Base-by-base conservation (phyloP, 2,113 vertebrate species). In the Galemys pyrenaicus region DNA sequence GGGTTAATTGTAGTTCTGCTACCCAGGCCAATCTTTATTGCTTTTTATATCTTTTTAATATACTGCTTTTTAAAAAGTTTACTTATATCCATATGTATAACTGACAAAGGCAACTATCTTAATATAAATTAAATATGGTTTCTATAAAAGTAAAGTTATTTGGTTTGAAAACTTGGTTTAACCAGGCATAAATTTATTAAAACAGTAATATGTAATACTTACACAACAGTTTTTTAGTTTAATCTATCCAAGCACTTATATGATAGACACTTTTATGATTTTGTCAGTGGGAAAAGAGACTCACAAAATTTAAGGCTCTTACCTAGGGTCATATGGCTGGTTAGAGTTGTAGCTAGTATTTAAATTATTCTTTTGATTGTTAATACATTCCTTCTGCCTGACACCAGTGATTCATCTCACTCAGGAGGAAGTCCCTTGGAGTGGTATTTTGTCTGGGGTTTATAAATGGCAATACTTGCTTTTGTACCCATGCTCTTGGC, bases 381-480 rank as follows among this genome's bases (percentile, higher is more conserved):
- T 5, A 64, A 17, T 79, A 6, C 54, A 9, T 92, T 94, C 58
- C 49, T 87, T 89, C 71, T 26, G 41, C 73, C 6, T 84, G 84
- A 94, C 32, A 46, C 7, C 5, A 1, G 7, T 56, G 46, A 83
- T 64, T 51, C 19, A 24, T 86, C 24, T 93, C 12, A 64, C 37
- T 44, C n/a, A 82, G 74, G 35, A 87, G 37, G 37, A 77, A 3
- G 16, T 32, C 13, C 60, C 51, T 95, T 62, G 41, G 75, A 58
- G 6, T 32, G 44, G 24, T 44, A 24, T 74, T 95, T 83, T 64
- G 80, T 87, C 92, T 94, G 26, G 41, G 51, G 56, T 91, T 80
- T 90, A 73, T 89, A 92, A 93, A 84, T 56, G 94, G 64, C 30
- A 80, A 9, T 60, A 49, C 15, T 93, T 95, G 28, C 54, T 96